A percentile compares a stretch with the other conserved stretches of the same genome.
These are phyloP conservation scores for Drosophila paramelanica DNA, from an alignment of 2,888 invertebrate genomes.

Conservation along the genomic window DNA sequence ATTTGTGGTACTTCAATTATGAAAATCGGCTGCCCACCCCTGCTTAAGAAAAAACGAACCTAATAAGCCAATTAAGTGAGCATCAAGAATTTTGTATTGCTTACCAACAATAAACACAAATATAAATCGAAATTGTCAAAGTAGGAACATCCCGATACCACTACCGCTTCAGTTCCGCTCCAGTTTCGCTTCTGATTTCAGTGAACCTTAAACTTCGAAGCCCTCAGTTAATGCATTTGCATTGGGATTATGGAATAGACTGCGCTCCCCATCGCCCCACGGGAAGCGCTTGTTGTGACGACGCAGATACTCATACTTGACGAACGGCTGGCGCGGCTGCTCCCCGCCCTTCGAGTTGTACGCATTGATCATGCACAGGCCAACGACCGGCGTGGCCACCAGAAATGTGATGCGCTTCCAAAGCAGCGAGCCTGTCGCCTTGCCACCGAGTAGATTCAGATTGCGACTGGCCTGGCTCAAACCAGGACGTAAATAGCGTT, in stretches of 20 bases:
- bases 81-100: background rate
- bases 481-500: slow-evolving; percentile 32
- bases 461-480: slow-evolving; percentile 15
- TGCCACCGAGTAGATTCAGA: slow-evolving; percentile 6
- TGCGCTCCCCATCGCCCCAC: slow-evolving; percentile 95
- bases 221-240: slow-evolving; percentile 91
- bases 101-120: slow-evolving; percentile 18
- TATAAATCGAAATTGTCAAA: background rate
- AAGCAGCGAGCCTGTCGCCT: slow-evolving; percentile 86
- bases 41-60: slow-evolving; percentile 2
- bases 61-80: background rate
- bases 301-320: slow-evolving; percentile 91
- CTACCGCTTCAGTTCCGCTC: background rate
- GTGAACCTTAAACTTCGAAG: slow-evolving; percentile 86
- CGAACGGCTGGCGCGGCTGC: slow-evolving; percentile 88
- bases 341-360: slow-evolving; percentile 83
- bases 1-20: background rate
- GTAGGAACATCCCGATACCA: background rate
- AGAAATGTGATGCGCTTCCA: slow-evolving; percentile 92
- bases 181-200: background rate
- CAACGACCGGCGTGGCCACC: slow-evolving; percentile 91
- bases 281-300: slow-evolving; percentile 94
- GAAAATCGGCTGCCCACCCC: no score
- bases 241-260: slow-evolving; percentile 93
- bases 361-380: slow-evolving; percentile 90